These are phyloP conservation scores for Phthorimaea operculella DNA, from an alignment of 1,140 invertebrate species.

Conservation along the genomic window DNA sequence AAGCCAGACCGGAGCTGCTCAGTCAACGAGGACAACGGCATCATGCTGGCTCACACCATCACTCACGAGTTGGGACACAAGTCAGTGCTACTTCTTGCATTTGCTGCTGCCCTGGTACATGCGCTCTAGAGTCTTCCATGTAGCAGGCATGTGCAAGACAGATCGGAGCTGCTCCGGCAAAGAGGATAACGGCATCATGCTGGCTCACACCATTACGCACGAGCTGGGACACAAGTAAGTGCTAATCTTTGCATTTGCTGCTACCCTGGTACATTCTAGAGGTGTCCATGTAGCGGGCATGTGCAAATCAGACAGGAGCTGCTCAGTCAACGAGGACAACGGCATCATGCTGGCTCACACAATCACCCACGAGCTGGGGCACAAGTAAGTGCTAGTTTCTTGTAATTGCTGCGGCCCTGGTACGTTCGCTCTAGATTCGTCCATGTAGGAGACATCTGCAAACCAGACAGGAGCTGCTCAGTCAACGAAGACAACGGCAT, in stretches of 20 bases:
- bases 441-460: constrained; percentile 92
- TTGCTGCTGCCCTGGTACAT: too few relatives aligned
- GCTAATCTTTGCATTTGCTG: not conserved
- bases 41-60: constrained; percentile 91
- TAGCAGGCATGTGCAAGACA: constrained; percentile 91
- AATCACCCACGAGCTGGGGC: constrained; percentile 91
- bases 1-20: constrained; percentile 88
- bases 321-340: constrained; percentile 93
- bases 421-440: constrained; percentile 70
- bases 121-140: constrained; percentile 89
- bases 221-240: constrained; percentile 94
- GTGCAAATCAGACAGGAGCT: constrained; percentile 88
- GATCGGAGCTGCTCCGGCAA: constrained; percentile 90
- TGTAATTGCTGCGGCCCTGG: too few relatives aligned
- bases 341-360: constrained; percentile 91
- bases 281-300: constrained; percentile 91
- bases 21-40: constrained; percentile 92
- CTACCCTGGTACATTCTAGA: constrained; percentile 73
- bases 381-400: constrained; percentile 84
- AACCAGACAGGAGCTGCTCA: constrained; percentile 86
- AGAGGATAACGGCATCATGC: constrained; percentile 90
- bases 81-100: constrained; percentile 71
- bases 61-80: constrained; percentile 94
- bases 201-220: constrained; percentile 93
- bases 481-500: constrained; percentile 94